Base-by-base conservation (phyloP, 2,888 invertebrate genomes). In the Antheraea yamamai region DNA sequence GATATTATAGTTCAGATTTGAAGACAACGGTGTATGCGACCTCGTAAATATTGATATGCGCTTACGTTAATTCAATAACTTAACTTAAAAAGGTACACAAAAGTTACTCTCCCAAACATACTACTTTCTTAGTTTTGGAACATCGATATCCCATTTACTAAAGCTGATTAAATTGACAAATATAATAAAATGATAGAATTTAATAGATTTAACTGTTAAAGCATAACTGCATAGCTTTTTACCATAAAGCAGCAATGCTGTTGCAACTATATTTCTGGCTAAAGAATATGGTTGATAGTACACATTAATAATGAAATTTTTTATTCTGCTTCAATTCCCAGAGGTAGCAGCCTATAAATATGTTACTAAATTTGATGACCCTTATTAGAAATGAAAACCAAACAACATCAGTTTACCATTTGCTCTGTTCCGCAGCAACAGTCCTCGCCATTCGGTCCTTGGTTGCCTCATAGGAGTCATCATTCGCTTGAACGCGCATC, bases 401-500 rank as follows among this genome's bases (percentile, higher is more conserved):
- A 47, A 12, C 12, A 47, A 47, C 47, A 47, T 73, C 10, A 55
- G 47, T 61, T 90, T 89, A 98, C 98, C 97, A 98, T 95, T 98
- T 98, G 92, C 98, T 98, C 95, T 98, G 98, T 94, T 97, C 98
- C 92, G 97, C 97, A 91, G 98, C 98, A 91, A 98, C 98, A 81
- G 97, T 98, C 87, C 97, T 97, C 87, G 98, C 98, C 98, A 99
- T 98, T 86, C 98, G 97, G 91, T 97, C 97, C 93, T 97, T 96
- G 82, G 99, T 99, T 84, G 97, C 97, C 94, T 98, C 98, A 95
- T 99, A 99, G 77, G 98, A 98, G 95, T 99, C 99, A 88, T 99
- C 99, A 88, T 98, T 99, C 85, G 99, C 99, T 90, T 97, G 98
- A 84, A 99, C 97, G 81, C 98, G 97, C 96, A 99, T 97, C 91